Base-by-base conservation (phyloP, 2,888 invertebrate genomes). In the Eristalinus aeneus region DNA sequence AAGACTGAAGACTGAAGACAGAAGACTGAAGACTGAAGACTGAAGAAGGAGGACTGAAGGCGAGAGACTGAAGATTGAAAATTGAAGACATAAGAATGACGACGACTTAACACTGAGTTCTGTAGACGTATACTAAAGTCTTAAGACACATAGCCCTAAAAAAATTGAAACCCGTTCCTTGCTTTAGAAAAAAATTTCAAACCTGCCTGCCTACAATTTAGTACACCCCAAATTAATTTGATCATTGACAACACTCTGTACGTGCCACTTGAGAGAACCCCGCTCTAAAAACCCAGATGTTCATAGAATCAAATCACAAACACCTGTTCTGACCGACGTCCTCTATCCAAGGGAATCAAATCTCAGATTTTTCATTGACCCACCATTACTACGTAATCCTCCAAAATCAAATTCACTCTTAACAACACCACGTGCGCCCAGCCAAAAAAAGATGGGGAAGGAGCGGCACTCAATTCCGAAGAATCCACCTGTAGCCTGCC, bases 401-500 rank as follows among this genome's bases (percentile, higher is more conserved):
- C 64, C n/a, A 34, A 65, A 72, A 71, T 71, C 78, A 65, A 64
- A 46, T 58, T 27, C 20, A 34, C 54, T 39, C 36, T 22, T 27
- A 64, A 39, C 64, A 16, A 56, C 16, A 10, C 12, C 74, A 60
- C 27, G 60, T 60, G 65, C 65, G 63, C 10, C 16, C 72, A 61
- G 1, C 16, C 36, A 4, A 9, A 34, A 9, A n/a, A 31, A 54
- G 56, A 8, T 32, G 22, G 16, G 56, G 9, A 23, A 22, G 34
- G 54, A 8, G 58, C 39, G 23, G 34, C 27, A 58, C 20, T 22
- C n/a, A 11, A 27, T 31, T 53, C 53, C 12, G 8, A 8, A 22
- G 16, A 16, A 79, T n/a, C 79, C 79, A 79, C 79, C 79, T 79
- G 79, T 79, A 54, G 60, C 78, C 72, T 31, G 58, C 32, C 31